Evolutionary conservation across 2,888 invertebrate genomes (phyloP).

Genomic region (Ctenicera cuprea): DNA sequence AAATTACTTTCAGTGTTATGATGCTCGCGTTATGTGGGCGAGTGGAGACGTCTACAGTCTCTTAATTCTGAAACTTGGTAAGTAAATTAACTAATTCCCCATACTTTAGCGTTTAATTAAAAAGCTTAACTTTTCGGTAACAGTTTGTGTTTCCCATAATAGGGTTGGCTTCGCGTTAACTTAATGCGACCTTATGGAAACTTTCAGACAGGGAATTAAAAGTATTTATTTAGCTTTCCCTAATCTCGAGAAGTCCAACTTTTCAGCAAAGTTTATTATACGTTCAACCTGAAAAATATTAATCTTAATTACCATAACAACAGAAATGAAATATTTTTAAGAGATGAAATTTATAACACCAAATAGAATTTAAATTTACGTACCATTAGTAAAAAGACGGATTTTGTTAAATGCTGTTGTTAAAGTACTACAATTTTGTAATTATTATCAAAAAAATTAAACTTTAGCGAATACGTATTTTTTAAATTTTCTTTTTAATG

Average conservation of each 20-base stretch:
- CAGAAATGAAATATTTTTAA: too few species aligned
- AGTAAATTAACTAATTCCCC: slow-evolving; percentile 48
- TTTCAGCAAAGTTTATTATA: slow-evolving; percentile 1
- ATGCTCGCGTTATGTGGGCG: slow-evolving; percentile 46
- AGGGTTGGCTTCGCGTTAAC: slow-evolving; percentile 8
- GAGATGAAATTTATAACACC: too few species aligned
- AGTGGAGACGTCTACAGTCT: slow-evolving; percentile 44
- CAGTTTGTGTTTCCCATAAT: slow-evolving; percentile 38
- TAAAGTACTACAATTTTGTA: too few species aligned
- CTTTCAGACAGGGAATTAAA: slow-evolving; percentile 25
- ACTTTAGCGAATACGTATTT: too few species aligned
- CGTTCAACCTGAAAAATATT: background rate
- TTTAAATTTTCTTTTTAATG: too few species aligned
- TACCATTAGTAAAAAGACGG: too few species aligned
- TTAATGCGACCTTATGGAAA: slow-evolving; percentile 32
- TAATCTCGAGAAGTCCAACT: slow-evolving; percentile 12
- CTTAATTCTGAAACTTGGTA: slow-evolving; percentile 47
- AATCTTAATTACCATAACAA: too few species aligned
- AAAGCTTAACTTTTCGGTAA: slow-evolving; percentile 42
- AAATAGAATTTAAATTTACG: too few species aligned
- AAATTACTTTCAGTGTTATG: slow-evolving; percentile 52
- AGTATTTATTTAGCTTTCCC: slow-evolving; percentile 18
- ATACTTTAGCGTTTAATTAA: slow-evolving; percentile 47
- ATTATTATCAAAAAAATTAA: too few species aligned
- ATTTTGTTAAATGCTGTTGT: too few species aligned